Conservation (phyloP, 2,797 vertebrate species). For the Hippocampus kuda region DNA sequence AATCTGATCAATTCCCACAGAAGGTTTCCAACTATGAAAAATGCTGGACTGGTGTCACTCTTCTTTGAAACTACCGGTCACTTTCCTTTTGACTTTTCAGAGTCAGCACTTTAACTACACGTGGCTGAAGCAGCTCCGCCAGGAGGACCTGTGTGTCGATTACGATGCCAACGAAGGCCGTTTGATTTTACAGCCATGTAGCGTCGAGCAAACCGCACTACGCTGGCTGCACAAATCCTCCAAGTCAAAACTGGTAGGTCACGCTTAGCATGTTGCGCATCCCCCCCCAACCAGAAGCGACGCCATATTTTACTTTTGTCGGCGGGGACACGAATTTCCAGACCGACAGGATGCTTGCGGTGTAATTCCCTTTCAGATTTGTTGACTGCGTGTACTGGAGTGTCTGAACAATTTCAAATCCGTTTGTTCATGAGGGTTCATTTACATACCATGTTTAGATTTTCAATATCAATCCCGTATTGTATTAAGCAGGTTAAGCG, state of each 20-base stretch:
- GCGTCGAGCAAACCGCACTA: conserved; percentile 53
- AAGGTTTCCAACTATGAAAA: not conserved
- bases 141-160: conserved; percentile 70
- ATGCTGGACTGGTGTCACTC: not conserved
- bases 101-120: conserved; percentile 86
- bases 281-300: not conserved
- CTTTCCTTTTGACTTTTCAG: conserved; percentile 34
- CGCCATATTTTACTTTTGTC: not conserved
- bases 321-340: not conserved
- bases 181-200: conserved; percentile 61
- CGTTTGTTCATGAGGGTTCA: not conserved
- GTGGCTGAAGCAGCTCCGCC: conserved; percentile 79
- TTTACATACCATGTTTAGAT: not conserved
- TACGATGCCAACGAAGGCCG: conserved; percentile 13
- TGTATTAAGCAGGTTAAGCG: too few species aligned
- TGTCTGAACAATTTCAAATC: not conserved
- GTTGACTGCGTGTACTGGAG: not conserved
- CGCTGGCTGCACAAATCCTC: conserved; percentile 76
- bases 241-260: conserved; percentile 71
- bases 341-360: not conserved
- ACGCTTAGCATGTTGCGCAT: not conserved
- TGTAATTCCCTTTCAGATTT: not conserved
- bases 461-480: too few species aligned
- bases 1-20: not conserved
- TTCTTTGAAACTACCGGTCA: not conserved